Conservation (phyloP, 2,888 invertebrate genomes). For the Molorchus minor region DNA sequence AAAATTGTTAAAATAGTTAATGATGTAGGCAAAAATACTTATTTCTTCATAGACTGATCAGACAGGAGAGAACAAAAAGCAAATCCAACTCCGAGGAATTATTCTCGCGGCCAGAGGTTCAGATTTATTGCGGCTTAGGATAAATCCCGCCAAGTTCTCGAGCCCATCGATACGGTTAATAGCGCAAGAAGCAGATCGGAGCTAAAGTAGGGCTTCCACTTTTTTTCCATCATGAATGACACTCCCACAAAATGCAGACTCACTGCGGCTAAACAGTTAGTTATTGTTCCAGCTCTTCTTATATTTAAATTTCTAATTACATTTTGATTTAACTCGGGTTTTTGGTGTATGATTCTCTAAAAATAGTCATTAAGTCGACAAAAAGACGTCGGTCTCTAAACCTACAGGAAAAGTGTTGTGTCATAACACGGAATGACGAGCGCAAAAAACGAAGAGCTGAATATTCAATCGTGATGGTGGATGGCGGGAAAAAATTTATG, state of each 20-base stretch:
- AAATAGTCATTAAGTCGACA: background rate
- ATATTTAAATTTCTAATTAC: conserved; percentile 7
- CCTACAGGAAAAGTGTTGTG: background rate
- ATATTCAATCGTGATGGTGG: conserved; percentile 1
- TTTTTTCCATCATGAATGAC: conserved; percentile 4
- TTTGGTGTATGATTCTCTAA: background rate
- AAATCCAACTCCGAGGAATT: no score
- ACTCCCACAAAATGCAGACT: background rate
- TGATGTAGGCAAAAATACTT: no score
- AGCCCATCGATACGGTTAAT: background rate
- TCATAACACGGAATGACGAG: background rate
- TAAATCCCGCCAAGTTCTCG: background rate
- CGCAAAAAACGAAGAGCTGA: background rate
- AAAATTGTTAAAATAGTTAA: no score
- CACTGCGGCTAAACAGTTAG: conserved; percentile 10
- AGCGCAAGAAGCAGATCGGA: background rate
- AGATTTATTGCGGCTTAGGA: no score
- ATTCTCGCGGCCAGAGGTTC: no score
- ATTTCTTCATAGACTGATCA: no score
- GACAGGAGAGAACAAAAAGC: no score
- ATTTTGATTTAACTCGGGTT: background rate
- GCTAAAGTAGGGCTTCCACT: background rate
- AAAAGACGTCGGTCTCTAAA: background rate
- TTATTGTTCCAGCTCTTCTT: conserved; percentile 12
- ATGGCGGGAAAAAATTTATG: background rate